Evolutionary conservation across 2,888 invertebrate species (phyloP), one percentile per base, ranked within the genome.

Genomic region (Lymantria dispar): DNA sequence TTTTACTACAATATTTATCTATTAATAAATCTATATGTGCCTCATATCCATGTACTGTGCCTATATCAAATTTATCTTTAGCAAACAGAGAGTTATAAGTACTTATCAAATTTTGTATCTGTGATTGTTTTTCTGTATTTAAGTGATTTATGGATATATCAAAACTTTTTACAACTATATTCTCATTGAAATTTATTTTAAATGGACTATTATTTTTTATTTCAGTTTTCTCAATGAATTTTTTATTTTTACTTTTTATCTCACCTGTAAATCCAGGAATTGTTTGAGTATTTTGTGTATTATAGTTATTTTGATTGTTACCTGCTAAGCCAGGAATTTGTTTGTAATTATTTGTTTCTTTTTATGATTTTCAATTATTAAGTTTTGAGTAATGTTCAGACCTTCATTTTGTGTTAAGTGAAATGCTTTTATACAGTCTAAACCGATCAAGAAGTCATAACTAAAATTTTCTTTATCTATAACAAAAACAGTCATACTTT

Each of bases 1-100:
- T 48, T 50, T 64, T 61, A 15, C 52, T 33, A 13, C 63, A 64
- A 11, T 50, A 50, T 14, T 50, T 58, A 50, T 59, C 54, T 10
- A 62, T 48, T 0, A 48, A 38, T 3, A 48, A 29, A 37, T 47
- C 47, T 12, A 48, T 39, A 10, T 36, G 0, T 0, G 57, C 57
- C 46, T 59, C 55, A 47, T 60, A 13, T 22, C 12, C 42, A 5
- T 33, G 5, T 8, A 47, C 47, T 0, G 40, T 41, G 3, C 47
- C 40, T 3, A 63, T 39, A 13, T 66, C 62, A 56, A 58, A 66
- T 43, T 61, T 61, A 39, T 62, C 50, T 44, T 57, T 62, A 0
- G 62, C 39, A 39, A 39, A 30, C 5, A 30, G 7, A 7, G 30
- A 30, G 5, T 39, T 39, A 9, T 39, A 39, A 7, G 12, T 8